Percentiles rank a stretch among this genome's conserved stretches.
phyloP scores from a whole-genome alignment of 2,797 vertebrate genomes.

The Onychomys arenicola region DNA sequence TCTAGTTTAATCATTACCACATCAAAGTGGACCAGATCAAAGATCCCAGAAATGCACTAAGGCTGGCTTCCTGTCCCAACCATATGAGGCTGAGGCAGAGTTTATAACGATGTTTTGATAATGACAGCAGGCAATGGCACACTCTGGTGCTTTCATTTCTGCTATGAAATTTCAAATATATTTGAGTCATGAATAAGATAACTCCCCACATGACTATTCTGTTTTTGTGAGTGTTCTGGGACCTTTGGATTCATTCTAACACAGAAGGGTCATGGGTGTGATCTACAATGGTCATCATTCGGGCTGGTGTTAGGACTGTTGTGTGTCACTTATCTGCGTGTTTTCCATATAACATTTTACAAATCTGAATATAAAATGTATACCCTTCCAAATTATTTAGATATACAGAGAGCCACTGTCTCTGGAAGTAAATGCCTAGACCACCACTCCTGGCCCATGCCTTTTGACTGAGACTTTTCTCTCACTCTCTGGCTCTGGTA shows the following conservation, averaged over 20 bases:
- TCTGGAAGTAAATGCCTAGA: not conserved
- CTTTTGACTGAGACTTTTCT: not conserved
- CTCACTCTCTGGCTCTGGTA: not conserved
- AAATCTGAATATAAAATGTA: not conserved
- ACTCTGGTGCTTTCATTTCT: not conserved
- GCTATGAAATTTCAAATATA: not conserved
- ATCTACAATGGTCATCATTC: not conserved
- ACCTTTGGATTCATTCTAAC: not conserved
- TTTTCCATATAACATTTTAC: not conserved
- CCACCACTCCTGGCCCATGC: not conserved
- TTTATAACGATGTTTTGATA: not conserved
- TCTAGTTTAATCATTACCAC: not conserved
- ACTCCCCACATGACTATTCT: not conserved
- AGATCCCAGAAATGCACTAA: not conserved
- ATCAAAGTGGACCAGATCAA: not conserved
- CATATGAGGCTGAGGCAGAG: not conserved
- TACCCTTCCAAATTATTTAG: conserved; percentile 29
- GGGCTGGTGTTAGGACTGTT: not conserved
- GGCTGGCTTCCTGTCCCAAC: not conserved
- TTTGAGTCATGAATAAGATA: not conserved
- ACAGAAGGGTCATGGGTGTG: not conserved
- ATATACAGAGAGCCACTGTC: not conserved
- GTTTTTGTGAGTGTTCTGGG: not conserved
- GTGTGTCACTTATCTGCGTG: not conserved
- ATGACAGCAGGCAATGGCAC: not conserved